Base-by-base conservation (phyloP, 2,113 vertebrate species). In the Albula goreensis region DNA sequence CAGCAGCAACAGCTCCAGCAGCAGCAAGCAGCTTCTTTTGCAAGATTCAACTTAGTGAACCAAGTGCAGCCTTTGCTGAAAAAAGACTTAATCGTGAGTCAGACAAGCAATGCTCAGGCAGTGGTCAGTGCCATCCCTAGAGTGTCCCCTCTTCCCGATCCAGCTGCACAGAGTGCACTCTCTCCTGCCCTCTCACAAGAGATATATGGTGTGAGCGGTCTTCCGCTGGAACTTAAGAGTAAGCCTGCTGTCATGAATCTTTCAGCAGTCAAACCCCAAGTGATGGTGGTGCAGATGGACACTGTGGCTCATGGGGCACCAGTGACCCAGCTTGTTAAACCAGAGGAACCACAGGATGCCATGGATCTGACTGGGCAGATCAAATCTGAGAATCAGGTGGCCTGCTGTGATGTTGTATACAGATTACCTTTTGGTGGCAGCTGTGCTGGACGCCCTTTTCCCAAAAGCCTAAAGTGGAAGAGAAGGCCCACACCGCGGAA, bases 331-430 rank as follows among this genome's bases (percentile, higher is more conserved):
- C 91, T 99, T 82, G 91, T 99, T 88, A 98, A 97, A 88, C 95
- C 94, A 89, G 97, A 98, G 80, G 94, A 95, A 0, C 91, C 93
- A 0, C 78, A 96, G 88, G 96, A 96, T 0, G 96, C 98, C 48
- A 93, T 99, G 92, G 98, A 99, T 92, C 96, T 99, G 81, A 99
- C 98, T 0, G 97, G 98, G 53, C 95, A 95, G 0, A 92, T 99
- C 84, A 97, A 98, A 92, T 91, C 97, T 0, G 98, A 99, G 91
- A 98, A 96, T 92, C 98, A 98, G 88, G 95, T 97, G 80, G 97
- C 96, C 12, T 99, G 99, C 92, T 99, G 99, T 63, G 98, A 99
- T 82, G 94, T 99, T 91, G 98, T 99, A 91, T 99, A 99, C 92
- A 98, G 97, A 92, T 95, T 99, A 86, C 99, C 98, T 84, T 99